These are phyloP conservation scores for Melanotaenia nigrans DNA, from an alignment of 2,797 vertebrate genomes.

Conservation along the genomic window DNA sequence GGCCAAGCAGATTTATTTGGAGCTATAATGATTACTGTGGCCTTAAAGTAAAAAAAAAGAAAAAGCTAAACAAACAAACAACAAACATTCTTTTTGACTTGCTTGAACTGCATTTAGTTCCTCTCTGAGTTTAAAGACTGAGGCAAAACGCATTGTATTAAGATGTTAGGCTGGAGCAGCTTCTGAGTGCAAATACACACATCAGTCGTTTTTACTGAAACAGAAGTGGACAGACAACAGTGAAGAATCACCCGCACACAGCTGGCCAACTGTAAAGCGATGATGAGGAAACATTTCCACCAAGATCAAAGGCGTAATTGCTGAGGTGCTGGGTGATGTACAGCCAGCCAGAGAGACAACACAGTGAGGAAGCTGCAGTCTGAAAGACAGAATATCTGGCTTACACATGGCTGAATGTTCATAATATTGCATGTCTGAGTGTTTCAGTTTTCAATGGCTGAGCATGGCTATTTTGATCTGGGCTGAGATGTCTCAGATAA, in stretches of 20 bases:
- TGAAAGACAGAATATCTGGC: background rate
- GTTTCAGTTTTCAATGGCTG: background rate
- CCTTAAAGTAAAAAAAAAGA: constrained; percentile 38
- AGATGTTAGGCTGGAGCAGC: constrained; percentile 46
- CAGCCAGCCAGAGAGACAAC: background rate
- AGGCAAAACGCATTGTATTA: constrained; percentile 17
- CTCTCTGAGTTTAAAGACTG: constrained; percentile 20
- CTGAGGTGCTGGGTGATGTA: constrained; percentile 24
- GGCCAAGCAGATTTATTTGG: constrained; percentile 29
- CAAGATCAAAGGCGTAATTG: constrained; percentile 22
- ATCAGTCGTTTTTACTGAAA: constrained; percentile 54
- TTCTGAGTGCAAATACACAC: constrained; percentile 47
- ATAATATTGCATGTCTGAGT: background rate
- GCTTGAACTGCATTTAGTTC: constrained; percentile 17
- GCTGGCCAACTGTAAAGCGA: constrained; percentile 33
- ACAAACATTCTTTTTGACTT: constrained; percentile 12
- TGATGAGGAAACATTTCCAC: constrained; percentile 52
- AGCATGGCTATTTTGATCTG: background rate
- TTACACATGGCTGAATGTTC: background rate
- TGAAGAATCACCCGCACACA: constrained; percentile 47
- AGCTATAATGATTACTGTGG: constrained; percentile 34
- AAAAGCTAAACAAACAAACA: too few species aligned
- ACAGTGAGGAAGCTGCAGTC: background rate
- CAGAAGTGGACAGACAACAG: constrained; percentile 46
- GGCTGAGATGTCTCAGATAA: background rate